phyloP scores from a whole-genome alignment of 2,113 vertebrate genomes.

The Vombatus ursinus region DNA sequence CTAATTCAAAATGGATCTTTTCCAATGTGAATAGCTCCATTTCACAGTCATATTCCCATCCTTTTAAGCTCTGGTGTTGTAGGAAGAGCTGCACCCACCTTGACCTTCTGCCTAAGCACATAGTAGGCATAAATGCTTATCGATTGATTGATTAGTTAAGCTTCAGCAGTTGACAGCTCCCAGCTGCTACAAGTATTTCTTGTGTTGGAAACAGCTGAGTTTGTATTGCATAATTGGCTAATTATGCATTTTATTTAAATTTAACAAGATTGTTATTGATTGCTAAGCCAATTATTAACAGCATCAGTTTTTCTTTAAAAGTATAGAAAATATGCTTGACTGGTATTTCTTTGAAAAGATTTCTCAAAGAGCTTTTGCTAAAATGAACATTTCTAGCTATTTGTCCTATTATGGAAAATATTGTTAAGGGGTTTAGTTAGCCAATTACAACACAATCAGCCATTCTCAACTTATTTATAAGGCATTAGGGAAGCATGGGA shows the following conservation, averaged over 20 bases:
- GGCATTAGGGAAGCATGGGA: background rate
- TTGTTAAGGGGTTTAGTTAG: slow-evolving; percentile 27
- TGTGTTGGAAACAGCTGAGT: background rate
- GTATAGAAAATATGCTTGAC: slow-evolving; percentile 27
- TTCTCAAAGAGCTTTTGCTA: slow-evolving; percentile 40
- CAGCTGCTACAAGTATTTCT: background rate
- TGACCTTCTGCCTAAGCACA: background rate
- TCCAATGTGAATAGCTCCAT: background rate
- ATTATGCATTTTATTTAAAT: slow-evolving; percentile 51
- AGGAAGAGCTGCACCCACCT: background rate
- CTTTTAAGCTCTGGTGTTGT: background rate
- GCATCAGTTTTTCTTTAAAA: slow-evolving; percentile 8
- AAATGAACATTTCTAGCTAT: slow-evolving; percentile 46
- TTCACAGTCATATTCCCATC: background rate
- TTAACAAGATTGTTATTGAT: slow-evolving; percentile 50
- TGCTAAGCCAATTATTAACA: slow-evolving; percentile 27
- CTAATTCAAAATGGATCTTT: background rate
- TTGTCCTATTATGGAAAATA: slow-evolving; percentile 8
- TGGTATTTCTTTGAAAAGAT: slow-evolving; percentile 30
- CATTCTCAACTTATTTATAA: background rate
- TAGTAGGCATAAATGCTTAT: background rate
- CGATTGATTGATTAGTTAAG: background rate
- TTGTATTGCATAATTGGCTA: slow-evolving; percentile 38
- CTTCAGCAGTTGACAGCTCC: background rate
- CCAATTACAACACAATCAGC: slow-evolving; percentile 13